A percentile compares a stretch with the other conserved stretches of the same genome.
These are phyloP conservation scores for Anoncus sp. DNA, from an alignment of 2,888 invertebrate genomes.

Conservation along the genomic window DNA sequence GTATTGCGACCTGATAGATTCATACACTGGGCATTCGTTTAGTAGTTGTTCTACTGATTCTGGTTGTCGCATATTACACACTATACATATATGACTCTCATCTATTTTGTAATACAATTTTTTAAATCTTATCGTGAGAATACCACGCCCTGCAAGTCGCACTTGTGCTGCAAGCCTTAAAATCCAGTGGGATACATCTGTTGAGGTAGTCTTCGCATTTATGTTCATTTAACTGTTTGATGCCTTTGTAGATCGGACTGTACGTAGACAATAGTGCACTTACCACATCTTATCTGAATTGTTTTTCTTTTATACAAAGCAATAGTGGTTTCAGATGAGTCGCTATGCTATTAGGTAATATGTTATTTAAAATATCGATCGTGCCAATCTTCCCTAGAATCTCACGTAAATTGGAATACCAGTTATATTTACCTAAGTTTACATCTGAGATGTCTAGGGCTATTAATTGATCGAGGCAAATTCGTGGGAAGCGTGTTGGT, in stretches of 20 bases:
- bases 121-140: neutral
- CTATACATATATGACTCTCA: neutral
- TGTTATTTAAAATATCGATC: neutral
- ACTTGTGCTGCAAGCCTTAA: neutral
- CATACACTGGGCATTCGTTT: neutral
- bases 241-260: neutral
- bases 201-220: conserved; percentile 3
- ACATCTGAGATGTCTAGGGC: no score
- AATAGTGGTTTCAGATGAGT: neutral
- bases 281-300: neutral
- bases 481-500: neutral
- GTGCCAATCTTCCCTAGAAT: neutral
- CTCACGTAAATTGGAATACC: conserved; percentile 2
- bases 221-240: conserved; percentile 1
- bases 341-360: neutral
- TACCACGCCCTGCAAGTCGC: neutral
- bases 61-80: neutral
- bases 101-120: conserved; percentile 4
- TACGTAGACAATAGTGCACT: neutral
- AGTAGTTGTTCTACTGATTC: conserved; percentile 2
- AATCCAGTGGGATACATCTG: neutral
- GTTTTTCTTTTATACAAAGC: neutral
- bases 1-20: no score
- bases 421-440: conserved; percentile 15
- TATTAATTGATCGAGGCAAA: conserved; percentile 9